These are phyloP conservation scores for Psophia crepitans DNA, from an alignment of 2,113 vertebrate genomes.

Conservation along the genomic window DNA sequence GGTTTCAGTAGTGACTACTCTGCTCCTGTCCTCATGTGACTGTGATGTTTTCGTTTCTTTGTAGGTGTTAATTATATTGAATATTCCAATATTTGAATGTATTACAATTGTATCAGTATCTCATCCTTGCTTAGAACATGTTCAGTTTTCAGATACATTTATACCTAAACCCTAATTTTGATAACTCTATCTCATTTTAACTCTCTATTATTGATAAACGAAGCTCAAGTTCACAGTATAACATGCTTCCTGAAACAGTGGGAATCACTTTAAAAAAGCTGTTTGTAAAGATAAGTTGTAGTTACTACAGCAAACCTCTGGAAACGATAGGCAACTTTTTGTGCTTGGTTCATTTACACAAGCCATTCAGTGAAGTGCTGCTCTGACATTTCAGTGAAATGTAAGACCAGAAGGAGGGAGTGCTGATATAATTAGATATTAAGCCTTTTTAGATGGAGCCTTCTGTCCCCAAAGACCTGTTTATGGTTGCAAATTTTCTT, in stretches of 20 bases:
- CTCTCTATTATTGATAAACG: background rate
- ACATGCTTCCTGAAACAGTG: background rate
- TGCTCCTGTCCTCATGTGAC: background rate
- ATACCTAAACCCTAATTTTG: background rate
- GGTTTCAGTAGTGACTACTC: background rate
- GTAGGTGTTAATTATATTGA: background rate
- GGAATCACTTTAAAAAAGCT: background rate
- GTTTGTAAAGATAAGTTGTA: background rate
- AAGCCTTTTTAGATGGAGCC: background rate
- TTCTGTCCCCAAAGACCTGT: background rate
- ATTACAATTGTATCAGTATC: background rate
- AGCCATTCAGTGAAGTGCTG: background rate
- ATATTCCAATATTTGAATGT: background rate
- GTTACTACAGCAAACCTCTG: background rate
- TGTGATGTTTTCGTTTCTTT: background rate
- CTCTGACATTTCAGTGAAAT: background rate
- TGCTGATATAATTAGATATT: background rate
- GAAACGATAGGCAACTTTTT: background rate
- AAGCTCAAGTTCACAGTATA: background rate
- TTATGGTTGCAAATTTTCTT: background rate
- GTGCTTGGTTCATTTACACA: background rate
- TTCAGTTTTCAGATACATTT: background rate
- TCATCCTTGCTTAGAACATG: background rate
- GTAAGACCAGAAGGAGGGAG: background rate
- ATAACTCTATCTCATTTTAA: background rate